These are phyloP conservation scores for Idaea aversata DNA, from an alignment of 2,888 invertebrate genomes.

Conservation along the genomic window DNA sequence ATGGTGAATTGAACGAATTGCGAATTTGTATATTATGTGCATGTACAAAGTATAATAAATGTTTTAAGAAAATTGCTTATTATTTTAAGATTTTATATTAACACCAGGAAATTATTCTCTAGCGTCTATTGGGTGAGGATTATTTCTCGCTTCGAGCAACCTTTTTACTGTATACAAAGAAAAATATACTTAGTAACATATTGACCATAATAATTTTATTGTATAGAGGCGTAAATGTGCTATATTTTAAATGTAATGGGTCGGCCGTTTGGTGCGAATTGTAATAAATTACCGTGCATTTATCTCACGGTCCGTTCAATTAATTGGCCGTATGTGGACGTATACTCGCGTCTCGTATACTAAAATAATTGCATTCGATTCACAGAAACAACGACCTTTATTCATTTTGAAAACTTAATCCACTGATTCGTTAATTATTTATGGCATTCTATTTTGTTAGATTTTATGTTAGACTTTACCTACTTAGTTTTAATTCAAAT, in stretches of 20 bases:
- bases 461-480: too few relatives aligned
- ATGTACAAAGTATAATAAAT: too few relatives aligned
- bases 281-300: constrained; percentile 71
- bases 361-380: constrained; percentile 25
- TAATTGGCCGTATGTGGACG: constrained; percentile 60
- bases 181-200: constrained; percentile 16
- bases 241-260: constrained; percentile 70
- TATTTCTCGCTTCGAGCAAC: too few relatives aligned
- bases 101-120: too few relatives aligned
- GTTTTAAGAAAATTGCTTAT: too few relatives aligned
- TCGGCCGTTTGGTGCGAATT: constrained; percentile 56
- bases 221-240: constrained; percentile 55
- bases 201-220: constrained; percentile 39
- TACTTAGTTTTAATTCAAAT: too few relatives aligned
- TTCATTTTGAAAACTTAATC: neutral
- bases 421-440: neutral
- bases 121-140: too few relatives aligned
- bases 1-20: too few relatives aligned
- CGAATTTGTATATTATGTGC: too few relatives aligned
- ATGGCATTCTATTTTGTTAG: too few relatives aligned
- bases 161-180: constrained; percentile 5
- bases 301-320: constrained; percentile 60
- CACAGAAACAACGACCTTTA: constrained; percentile 3
- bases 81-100: too few relatives aligned
- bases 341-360: constrained; percentile 30